Evolutionary conservation across 1,140 invertebrate genomes (phyloP), one percentile per base, ranked within the genome.

Genomic region (Trypoxylus dichotomus): DNA sequence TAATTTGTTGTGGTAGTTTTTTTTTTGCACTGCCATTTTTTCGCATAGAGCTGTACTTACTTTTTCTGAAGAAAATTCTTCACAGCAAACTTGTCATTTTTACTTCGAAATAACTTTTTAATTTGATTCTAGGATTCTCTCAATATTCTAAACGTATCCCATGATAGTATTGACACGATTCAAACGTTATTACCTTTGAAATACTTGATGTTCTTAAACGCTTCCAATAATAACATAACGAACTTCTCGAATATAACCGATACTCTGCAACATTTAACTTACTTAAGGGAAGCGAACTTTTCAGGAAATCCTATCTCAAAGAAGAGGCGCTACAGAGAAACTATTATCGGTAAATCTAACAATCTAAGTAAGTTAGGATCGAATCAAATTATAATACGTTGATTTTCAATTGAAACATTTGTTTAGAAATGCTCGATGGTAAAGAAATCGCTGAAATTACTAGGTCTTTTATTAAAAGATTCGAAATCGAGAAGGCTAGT

Each of bases 261-360:
- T 77, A 85, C 86, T 60, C 80, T 93, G 29, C 88, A 85, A 72
- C 88, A 86, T 21, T 86, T 92, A 77, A 79, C 84, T 25, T 85
- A 85, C 76, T 84, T 93, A 7, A 86, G 85, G 54, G 88, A 91
- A 74, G 81, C 89, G 0, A 88, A 87, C 78, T 88, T 93, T 42
- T 86, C 85, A 60, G 90, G 89, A 0, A 93, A 93, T 83, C 90
- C 91, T 3, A 89, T 93, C 78, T 88, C 87, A 3, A 88, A 85
- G 79, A 85, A 86, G 79, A 88, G 89, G 81, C 87, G 89, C 79
- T 93, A 92, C 79, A 89, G 90, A 81, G 91, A 93, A 85, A 91
- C 88, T 75, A 82, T 92, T 10, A 92, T 92, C 78, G 90, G 89
- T 2, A 89, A 90, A 84, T 90, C 88, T 78, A 82, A 87, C 75